Percentiles rank a stretch among this genome's conserved stretches.
phyloP scores from a whole-genome alignment of 2,797 vertebrate genomes.

The Setipinna tenuifilis region DNA sequence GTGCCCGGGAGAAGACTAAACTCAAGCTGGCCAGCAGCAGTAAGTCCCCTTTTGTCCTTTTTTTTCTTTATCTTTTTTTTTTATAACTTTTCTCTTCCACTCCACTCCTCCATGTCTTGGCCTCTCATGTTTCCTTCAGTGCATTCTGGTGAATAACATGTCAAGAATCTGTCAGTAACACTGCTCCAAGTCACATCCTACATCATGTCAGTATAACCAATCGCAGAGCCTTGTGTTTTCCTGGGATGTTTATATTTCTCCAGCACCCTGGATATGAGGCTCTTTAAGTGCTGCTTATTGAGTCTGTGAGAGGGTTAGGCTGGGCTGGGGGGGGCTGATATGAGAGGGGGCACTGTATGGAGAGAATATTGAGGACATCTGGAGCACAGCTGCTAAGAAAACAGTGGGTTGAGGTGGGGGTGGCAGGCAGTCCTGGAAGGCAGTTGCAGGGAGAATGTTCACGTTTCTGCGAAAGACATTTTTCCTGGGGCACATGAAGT shows the following conservation, averaged over 20 bases:
- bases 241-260: slow-evolving; percentile 33
- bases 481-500: slow-evolving; percentile 54
- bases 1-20: slow-evolving; percentile 93
- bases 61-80: background rate
- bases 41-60: slow-evolving; percentile 83
- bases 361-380: slow-evolving; percentile 50
- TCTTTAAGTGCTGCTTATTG: slow-evolving; percentile 41
- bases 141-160: background rate
- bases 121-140: background rate
- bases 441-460: slow-evolving; percentile 55
- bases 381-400: slow-evolving; percentile 50
- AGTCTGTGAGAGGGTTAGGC: slow-evolving; percentile 39
- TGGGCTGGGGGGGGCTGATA: slow-evolving; percentile 33
- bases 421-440: background rate
- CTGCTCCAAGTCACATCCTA: background rate
- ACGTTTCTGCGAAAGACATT: slow-evolving; percentile 57
- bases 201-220: background rate
- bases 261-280: slow-evolving; percentile 34
- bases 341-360: background rate
- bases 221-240: background rate
- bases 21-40: slow-evolving; percentile 91
- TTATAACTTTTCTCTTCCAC: background rate
- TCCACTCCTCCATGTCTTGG: background rate
- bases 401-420: background rate
- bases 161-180: slow-evolving; percentile 19